Base-by-base conservation (phyloP, 2,888 invertebrate species). In the Polyommatus icarus region DNA sequence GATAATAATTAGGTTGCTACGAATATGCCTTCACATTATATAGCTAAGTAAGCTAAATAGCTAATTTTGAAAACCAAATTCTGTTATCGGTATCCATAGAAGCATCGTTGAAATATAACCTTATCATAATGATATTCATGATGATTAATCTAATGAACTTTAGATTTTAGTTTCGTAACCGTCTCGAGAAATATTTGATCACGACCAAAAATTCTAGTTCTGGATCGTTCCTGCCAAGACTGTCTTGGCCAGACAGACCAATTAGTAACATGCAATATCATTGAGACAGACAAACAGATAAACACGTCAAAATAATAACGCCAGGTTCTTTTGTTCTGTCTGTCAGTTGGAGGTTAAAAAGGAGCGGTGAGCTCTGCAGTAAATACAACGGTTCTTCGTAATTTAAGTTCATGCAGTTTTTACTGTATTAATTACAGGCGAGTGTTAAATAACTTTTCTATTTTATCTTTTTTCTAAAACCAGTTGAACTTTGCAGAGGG, bases 401-500 rank as follows among this genome's bases (percentile, higher is more conserved):
- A 6, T 32, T 67, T 67, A 61, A 6, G 67, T 67, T 32, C 15
- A 12, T 67, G 29, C 67, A 15, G 29, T 67, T 67, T 67, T 67
- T 32, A 67, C 67, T 12, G 67, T 32, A 29, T 24, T 67, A 67
- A 67, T 29, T 67, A 67, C 29, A 67, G 29, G 67, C 29, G 29
- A 67, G 67, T 67, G 67, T 32, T 15, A 67, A 67, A 67, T 67
- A 67, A 67, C 67, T 67, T 29, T 18, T 67, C 67, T 32, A 67
- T 67, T 67, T 29, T 67, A 2, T 67, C 15, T 67, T 67, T 67
- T 32, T 67, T 67, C 67, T 67, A 67, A 67, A 54, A 20, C 40
- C 12, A 73, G 50, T 46, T 50, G 50, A 29, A 75, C 50, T 50
- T 75, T 50, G 24, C 67, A 54, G 18, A 46, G 73, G 40, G 54